Evolutionary conservation across 2,113 vertebrate genomes (phyloP).

Genomic region (Lycaon pictus): DNA sequence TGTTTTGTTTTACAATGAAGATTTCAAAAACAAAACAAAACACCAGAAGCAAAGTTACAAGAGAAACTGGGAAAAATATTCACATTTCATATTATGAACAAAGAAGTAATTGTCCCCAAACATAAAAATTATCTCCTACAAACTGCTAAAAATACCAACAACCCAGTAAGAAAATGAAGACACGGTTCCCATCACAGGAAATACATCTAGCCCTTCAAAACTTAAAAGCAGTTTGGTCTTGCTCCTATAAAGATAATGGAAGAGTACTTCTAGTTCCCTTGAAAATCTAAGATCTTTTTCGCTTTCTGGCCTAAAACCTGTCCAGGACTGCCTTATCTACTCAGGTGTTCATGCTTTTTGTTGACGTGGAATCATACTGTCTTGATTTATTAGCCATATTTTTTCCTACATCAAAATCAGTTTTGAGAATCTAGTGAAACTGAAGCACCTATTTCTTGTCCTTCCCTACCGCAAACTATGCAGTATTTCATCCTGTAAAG

Average conservation of each 20-base stretch:
- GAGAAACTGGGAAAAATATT: not conserved
- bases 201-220: not conserved
- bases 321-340: not conserved
- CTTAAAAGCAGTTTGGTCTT: not conserved
- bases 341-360: not conserved
- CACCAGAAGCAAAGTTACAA: not conserved
- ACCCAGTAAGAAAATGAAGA: not conserved
- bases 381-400: not conserved
- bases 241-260: not conserved
- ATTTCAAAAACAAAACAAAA: not conserved
- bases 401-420: not conserved
- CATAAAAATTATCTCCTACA: not conserved
- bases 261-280: not conserved
- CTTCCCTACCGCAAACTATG: not conserved
- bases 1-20: constrained; percentile 50
- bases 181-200: not conserved
- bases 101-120: not conserved
- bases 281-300: not conserved
- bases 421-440: not conserved
- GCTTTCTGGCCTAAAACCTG: not conserved
- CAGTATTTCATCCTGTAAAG: not conserved
- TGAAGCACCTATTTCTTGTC: not conserved
- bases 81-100: constrained; percentile 34
- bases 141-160: not conserved
- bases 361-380: not conserved